Evolutionary conservation across 2,797 vertebrate genomes (phyloP), one percentile per base, ranked within the genome.

Genomic region (Oceanodroma leucorhoa): DNA sequence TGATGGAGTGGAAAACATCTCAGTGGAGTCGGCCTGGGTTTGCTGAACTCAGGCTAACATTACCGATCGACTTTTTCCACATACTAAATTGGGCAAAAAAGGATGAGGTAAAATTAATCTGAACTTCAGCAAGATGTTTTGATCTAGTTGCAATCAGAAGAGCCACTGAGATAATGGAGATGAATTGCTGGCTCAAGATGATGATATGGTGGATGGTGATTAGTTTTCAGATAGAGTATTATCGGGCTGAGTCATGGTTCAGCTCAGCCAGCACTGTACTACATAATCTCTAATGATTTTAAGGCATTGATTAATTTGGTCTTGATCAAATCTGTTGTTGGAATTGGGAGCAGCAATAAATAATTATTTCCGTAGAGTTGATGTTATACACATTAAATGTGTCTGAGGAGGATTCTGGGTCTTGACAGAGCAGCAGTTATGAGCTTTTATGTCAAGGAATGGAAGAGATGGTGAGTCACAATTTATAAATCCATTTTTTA

Each of bases 91-190:
- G 93, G 88, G 77, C 4, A 92, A 92, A 90, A 94, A 92, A 83
- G 69, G 60, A 85, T 90, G 83, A 95, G 36, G 83, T 30, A 85
- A 93, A 95, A 96, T 96, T 93, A 95, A 96, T 95, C 92, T 89
- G 83, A 89, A 94, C 86, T 91, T 94, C 89, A 95, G 90, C 93
- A 95, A 94, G 89, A 93, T 94, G 93, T 94, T 96, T 94, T 95
- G 94, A 94, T 96, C 81, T 90, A 93, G 67, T 36, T 87, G 75
- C 90, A 95, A 92, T 95, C 81, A 93, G 86, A 90, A 48, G 67
- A 95, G 61, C 69, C 83, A 86, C 86, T 66, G 81, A 91, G 90
- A 90, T 95, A 96, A 96, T 96, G 82, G 93, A 96, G 96, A 97
- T 95, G 90, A 93, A 96, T 87, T 92, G 65, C 90, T 92, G 86